phyloP scores from a whole-genome alignment of 2,888 invertebrate genomes.

The Chouioia cunea region DNA sequence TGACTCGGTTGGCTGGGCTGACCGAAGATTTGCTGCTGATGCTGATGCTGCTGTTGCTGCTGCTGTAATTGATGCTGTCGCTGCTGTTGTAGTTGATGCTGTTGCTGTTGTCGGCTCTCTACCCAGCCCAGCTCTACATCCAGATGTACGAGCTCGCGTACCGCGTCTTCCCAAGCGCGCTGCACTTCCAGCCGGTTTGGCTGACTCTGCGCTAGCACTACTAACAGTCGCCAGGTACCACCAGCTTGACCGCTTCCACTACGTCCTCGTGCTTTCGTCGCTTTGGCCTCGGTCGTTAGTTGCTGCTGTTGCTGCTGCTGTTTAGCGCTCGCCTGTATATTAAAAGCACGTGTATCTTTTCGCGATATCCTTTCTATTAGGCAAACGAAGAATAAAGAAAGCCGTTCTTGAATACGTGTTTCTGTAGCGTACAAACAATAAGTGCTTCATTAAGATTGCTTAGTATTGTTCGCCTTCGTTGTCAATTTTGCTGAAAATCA shows the following conservation, averaged over 20 bases:
- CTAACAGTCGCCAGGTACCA: constrained; percentile 61
- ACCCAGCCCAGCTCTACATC: constrained; percentile 64
- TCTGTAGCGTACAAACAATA: too few species aligned
- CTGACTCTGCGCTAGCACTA: constrained; percentile 61
- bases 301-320: neutral
- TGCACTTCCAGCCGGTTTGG: constrained; percentile 62
- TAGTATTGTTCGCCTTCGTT: too few species aligned
- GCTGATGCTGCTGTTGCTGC: too few species aligned
- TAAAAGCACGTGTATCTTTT: neutral
- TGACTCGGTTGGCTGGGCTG: constrained; percentile 19
- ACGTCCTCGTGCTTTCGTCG: constrained; percentile 1
- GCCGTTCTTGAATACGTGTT: too few species aligned
- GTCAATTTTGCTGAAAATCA: too few species aligned
- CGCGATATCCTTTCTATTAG: constrained; percentile 1
- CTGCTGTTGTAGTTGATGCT: neutral
- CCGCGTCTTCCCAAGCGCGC: constrained; percentile 64
- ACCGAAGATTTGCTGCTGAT: too few species aligned
- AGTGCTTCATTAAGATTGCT: too few species aligned
- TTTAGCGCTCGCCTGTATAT: constrained; percentile 6
- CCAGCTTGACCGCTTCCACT: constrained; percentile 20
- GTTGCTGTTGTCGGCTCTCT: constrained; percentile 51
- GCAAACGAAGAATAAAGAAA: too few species aligned
- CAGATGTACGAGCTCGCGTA: constrained; percentile 60
- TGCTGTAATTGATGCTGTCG: too few species aligned
- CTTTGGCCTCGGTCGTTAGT: neutral